Evolutionary conservation across 1,140 invertebrate genomes (phyloP).

Genomic region (Apolygus lucorum): DNA sequence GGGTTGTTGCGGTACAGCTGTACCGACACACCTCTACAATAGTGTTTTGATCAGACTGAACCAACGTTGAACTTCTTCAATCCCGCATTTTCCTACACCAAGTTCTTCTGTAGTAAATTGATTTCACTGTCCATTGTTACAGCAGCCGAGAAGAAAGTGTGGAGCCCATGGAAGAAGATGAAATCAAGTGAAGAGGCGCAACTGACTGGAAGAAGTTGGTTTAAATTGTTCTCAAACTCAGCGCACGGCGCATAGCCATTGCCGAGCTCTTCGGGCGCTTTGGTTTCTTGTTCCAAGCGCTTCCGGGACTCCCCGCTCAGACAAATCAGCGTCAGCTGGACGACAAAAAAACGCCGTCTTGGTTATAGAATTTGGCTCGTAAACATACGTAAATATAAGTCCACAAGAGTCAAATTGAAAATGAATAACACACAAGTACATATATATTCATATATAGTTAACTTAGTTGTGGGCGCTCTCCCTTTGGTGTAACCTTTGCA

Average conservation of each 20-base stretch:
- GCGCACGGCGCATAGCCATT: neutral
- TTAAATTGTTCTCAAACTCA: neutral
- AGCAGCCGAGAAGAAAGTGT: constrained; percentile 60
- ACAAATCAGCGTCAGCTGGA: neutral
- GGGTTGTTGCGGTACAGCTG: no score
- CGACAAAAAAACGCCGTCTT: neutral
- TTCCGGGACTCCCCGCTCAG: neutral
- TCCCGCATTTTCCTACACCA: no score
- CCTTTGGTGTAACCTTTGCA: neutral
- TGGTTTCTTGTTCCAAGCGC: neutral
- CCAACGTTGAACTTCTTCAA: neutral
- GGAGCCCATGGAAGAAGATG: constrained; percentile 76
- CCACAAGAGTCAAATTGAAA: neutral
- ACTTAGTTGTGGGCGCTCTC: neutral
- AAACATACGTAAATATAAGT: neutral
- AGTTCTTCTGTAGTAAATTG: no score
- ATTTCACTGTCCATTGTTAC: neutral
- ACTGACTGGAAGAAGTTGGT: neutral
- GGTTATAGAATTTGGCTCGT: neutral
- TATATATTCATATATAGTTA: neutral
- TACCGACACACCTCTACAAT: no score
- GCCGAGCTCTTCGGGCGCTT: neutral
- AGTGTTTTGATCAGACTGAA: neutral
- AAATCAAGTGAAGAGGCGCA: constrained; percentile 44
- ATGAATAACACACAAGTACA: neutral